phyloP scores from a whole-genome alignment of 1,140 invertebrate genomes.

The Plectus sambesii region DNA sequence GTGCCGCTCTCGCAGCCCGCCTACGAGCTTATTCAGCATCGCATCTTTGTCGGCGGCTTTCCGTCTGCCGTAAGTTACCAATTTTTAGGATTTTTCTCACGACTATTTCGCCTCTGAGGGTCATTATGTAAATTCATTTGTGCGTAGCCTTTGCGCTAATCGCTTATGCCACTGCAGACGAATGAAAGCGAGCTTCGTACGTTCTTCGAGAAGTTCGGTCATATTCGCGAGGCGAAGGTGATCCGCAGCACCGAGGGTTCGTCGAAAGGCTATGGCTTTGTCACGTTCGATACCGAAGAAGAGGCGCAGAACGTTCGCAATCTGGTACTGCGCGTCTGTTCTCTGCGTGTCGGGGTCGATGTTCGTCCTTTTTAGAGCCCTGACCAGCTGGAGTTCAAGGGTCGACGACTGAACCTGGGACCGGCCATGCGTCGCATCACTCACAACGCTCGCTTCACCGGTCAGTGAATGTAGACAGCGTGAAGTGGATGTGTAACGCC shows the following conservation, averaged over 20 bases:
- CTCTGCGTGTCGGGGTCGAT: too few species aligned
- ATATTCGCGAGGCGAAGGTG: constrained; percentile 17
- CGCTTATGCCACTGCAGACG: too few species aligned
- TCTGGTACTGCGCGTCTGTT: too few species aligned
- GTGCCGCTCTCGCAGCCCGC: constrained; percentile 12
- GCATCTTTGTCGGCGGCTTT: constrained; percentile 18
- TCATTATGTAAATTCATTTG: too few species aligned
- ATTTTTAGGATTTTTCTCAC: constrained; percentile 1
- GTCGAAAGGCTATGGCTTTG: constrained; percentile 22
- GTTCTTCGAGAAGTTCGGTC: constrained; percentile 14
- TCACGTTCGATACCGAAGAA: constrained; percentile 24
- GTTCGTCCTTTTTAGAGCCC: constrained; percentile 12
- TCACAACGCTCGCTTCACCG: constrained; percentile 1
- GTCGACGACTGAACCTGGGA: constrained; percentile 12
- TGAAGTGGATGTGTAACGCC: too few species aligned
- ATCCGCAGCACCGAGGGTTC: constrained; percentile 12
- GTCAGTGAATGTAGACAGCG: too few species aligned
- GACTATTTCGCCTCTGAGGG: too few species aligned
- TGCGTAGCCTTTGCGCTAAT: too few species aligned
- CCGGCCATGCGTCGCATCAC: constrained; percentile 17
- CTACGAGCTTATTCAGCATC: constrained; percentile 15
- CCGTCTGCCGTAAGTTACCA: constrained; percentile 6
- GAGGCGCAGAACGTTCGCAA: constrained; percentile 15
- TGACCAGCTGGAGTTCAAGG: constrained; percentile 15
- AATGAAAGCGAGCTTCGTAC: constrained; percentile 16